phyloP scores from a whole-genome alignment of 2,113 vertebrate genomes.

The Eublepharis macularius region DNA sequence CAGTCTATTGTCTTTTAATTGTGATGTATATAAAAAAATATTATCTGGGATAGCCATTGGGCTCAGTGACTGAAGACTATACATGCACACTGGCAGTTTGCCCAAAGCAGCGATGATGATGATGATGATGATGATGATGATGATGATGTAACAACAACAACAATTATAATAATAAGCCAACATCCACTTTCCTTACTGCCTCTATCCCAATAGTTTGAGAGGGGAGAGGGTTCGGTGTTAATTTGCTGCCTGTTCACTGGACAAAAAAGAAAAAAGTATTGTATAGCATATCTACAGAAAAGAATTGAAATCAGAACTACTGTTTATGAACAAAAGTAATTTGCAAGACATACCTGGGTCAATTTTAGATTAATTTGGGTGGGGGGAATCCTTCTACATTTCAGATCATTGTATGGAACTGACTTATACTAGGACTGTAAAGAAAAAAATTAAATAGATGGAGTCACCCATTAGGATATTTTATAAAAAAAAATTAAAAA shows the following conservation, averaged over 20 bases:
- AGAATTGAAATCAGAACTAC: too few species aligned
- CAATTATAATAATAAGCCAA: not conserved
- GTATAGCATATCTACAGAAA: too few species aligned
- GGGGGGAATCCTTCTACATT: not conserved
- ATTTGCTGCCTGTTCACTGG: not conserved
- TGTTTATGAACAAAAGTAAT: not conserved
- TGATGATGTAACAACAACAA: too few species aligned
- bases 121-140: too few species aligned
- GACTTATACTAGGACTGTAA: accelerated
- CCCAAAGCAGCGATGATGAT: too few species aligned
- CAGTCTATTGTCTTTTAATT: not conserved
- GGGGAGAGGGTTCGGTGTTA: not conserved
- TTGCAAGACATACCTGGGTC: not conserved
- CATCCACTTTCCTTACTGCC: not conserved
- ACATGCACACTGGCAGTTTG: not conserved
- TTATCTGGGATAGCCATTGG: not conserved
- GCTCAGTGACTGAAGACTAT: accelerated
- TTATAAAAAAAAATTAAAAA: not conserved
- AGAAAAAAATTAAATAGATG: not conserved
- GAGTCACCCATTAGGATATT: accelerated
- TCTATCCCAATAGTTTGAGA: not conserved
- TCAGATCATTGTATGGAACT: not conserved
- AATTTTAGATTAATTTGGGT: not conserved
- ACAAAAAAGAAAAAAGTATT: not conserved
- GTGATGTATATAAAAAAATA: not conserved